phyloP scores from a whole-genome alignment of 2,797 vertebrate genomes.

The Ciconia nigra region DNA sequence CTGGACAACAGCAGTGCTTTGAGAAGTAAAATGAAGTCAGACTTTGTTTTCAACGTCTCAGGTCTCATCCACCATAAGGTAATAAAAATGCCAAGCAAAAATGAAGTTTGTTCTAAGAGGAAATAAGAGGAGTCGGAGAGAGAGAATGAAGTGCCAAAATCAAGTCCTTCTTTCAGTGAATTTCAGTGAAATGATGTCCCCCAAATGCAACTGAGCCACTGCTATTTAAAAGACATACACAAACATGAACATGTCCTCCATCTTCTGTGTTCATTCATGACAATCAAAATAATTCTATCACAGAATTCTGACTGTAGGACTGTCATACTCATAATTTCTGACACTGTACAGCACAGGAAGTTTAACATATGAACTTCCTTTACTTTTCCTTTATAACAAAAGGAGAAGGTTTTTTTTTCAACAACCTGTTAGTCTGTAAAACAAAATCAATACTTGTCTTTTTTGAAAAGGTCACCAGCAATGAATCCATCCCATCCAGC shows the following conservation, averaged over 20 bases:
- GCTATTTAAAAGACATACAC: neutral
- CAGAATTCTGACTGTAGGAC: neutral
- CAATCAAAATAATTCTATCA: neutral
- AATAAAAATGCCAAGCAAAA: slow-evolving; percentile 82
- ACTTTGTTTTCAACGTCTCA: slow-evolving; percentile 51
- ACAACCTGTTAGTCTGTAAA: neutral
- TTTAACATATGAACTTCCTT: neutral
- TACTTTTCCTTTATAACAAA: neutral
- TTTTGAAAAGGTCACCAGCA: neutral
- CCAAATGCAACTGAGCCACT: neutral
- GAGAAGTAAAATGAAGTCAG: slow-evolving; percentile 79
- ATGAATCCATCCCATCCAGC: neutral
- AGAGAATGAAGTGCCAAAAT: neutral
- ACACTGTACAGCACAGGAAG: neutral
- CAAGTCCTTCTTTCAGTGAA: neutral
- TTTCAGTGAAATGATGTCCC: neutral
- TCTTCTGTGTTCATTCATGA: neutral
- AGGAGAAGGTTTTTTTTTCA: neutral
- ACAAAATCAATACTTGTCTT: neutral
- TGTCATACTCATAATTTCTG: neutral
- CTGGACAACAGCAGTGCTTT: slow-evolving; percentile 90
- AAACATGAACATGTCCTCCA: neutral
- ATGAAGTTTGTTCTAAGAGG: slow-evolving; percentile 85
- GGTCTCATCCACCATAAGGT: slow-evolving; percentile 79
- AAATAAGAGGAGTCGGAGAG: neutral